These are phyloP conservation scores for Eupithecia insigniata DNA, from an alignment of 2,888 invertebrate species.

Conservation along the genomic window DNA sequence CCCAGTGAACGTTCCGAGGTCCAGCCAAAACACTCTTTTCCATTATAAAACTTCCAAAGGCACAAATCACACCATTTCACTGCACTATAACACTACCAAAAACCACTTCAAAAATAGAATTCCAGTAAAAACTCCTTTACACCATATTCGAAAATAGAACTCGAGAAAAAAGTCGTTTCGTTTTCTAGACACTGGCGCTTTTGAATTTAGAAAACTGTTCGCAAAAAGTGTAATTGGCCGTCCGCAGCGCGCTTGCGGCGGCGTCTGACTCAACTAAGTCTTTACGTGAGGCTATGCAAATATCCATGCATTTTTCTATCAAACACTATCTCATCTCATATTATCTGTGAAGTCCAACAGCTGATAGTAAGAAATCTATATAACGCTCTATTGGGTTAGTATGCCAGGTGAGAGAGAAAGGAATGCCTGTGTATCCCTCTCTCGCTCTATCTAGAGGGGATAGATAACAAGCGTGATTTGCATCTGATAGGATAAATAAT, in stretches of 20 bases:
- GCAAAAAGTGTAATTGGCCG: conserved; percentile 70
- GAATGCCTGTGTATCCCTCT: conserved; percentile 44
- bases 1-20: conserved; percentile 77
- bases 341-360: conserved; percentile 37
- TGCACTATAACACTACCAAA: conserved; percentile 51
- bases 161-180: conserved; percentile 60
- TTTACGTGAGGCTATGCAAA: conserved; percentile 66
- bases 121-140: conserved; percentile 46
- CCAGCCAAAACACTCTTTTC: conserved; percentile 79
- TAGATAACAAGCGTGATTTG: conserved; percentile 76
- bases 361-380: conserved; percentile 59
- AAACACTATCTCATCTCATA: conserved; percentile 50
- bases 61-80: conserved; percentile 74
- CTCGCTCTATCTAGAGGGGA: conserved; percentile 69
- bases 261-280: conserved; percentile 66
- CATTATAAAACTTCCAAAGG: conserved; percentile 66
- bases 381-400: conserved; percentile 77
- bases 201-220: conserved; percentile 71
- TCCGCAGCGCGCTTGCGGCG: conserved; percentile 63
- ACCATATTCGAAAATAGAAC: conserved; percentile 54
- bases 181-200: conserved; percentile 62
- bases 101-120: conserved; percentile 57
- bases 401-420: conserved; percentile 63
- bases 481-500: conserved; percentile 77
- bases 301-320: conserved; percentile 65